Conservation (phyloP, 92 coral and sea anemone species). For the Actinernus sp. region DNA sequence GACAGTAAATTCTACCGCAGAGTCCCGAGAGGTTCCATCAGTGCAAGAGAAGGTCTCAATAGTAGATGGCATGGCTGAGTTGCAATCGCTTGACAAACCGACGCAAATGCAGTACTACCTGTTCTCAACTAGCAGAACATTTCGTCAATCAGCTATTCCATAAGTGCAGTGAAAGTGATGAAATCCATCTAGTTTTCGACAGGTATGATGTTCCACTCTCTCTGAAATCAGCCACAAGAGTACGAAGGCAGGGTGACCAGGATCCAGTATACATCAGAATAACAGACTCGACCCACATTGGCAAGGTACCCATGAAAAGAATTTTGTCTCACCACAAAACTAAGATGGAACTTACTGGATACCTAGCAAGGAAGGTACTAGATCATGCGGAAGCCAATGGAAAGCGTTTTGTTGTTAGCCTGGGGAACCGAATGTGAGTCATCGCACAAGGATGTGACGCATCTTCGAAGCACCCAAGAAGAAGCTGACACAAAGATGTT, state of each 20-base stretch:
- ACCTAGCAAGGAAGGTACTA: slow-evolving; percentile 13
- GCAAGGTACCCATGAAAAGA: slow-evolving; percentile 22
- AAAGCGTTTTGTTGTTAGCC: slow-evolving; percentile 16
- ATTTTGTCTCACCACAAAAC: slow-evolving; percentile 34
- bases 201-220: slow-evolving; percentile 39
- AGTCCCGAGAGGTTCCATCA: neutral
- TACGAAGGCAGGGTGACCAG: slow-evolving; percentile 15
- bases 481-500: slow-evolving; percentile 64
- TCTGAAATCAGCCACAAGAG: slow-evolving; percentile 29
- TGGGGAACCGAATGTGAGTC: slow-evolving; percentile 47
- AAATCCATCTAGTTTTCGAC: slow-evolving; percentile 41
- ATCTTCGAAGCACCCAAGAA: slow-evolving; percentile 67
- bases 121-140: slow-evolving; percentile 51
- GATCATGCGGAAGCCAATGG: neutral
- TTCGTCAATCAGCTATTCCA: slow-evolving; percentile 10
- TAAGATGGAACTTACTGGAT: slow-evolving; percentile 27
- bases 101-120: slow-evolving; percentile 8
- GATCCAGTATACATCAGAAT: slow-evolving; percentile 25
- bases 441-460: slow-evolving; percentile 23
- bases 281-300: slow-evolving; percentile 37
- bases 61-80: slow-evolving; percentile 63
- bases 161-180: slow-evolving; percentile 17
- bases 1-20: neutral
- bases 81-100: slow-evolving; percentile 57
- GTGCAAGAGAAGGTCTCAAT: slow-evolving; percentile 9